A percentile compares a stretch with the other conserved stretches of the same genome.
Evolutionary conservation across 1,140 invertebrate species (phyloP).

Genomic region (Rhopalosiphum maidis): DNA sequence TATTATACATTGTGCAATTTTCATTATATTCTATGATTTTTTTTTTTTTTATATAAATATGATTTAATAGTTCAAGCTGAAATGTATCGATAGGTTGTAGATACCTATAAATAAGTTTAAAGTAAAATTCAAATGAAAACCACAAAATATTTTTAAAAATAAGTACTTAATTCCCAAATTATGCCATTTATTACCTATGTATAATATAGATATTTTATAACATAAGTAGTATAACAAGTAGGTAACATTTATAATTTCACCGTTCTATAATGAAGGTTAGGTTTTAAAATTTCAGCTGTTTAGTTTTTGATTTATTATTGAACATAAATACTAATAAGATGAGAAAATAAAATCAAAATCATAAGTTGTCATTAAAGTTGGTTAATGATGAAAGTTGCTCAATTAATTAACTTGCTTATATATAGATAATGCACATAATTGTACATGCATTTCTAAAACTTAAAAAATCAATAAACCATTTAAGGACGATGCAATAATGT

Average conservation of each 20-base stretch:
- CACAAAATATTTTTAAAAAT: not conserved
- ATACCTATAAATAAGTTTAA: not conserved
- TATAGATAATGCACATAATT: too few relatives aligned
- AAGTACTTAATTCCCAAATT: not conserved
- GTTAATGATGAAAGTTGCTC: not conserved
- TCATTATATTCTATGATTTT: not conserved
- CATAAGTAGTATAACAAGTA: not conserved
- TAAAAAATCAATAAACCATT: not conserved
- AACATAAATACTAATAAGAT: not conserved
- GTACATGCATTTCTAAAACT: not conserved
- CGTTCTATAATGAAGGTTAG: not conserved
- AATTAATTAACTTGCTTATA: not conserved
- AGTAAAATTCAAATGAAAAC: not conserved
- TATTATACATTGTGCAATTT: not conserved
- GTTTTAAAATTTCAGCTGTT: not conserved
- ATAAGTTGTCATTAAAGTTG: not conserved
- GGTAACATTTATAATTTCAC: not conserved
- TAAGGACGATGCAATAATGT: not conserved
- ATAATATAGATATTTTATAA: not conserved
- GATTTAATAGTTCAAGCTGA: not conserved
- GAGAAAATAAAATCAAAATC: not conserved
- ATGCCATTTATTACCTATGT: not conserved
- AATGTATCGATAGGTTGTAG: not conserved
- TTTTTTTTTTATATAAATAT: not conserved
- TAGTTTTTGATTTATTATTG: not conserved